phyloP scores from a whole-genome alignment of 2,888 invertebrate species.

The Tipula lateralis region DNA sequence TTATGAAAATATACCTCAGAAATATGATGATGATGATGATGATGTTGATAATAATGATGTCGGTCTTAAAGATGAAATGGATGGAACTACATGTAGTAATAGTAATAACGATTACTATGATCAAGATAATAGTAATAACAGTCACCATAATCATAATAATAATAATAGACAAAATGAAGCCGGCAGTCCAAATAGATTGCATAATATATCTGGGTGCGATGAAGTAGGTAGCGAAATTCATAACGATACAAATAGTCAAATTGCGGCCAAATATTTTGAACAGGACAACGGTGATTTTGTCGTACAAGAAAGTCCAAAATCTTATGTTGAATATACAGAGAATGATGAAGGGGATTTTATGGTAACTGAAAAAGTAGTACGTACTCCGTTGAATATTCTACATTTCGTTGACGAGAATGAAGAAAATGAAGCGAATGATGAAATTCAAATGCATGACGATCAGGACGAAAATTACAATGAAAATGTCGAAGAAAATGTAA shows the following conservation, averaged over 20 bases:
- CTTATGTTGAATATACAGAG: conserved; percentile 48
- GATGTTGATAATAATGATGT: not conserved
- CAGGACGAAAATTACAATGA: conserved; percentile 35
- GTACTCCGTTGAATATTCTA: conserved; percentile 47
- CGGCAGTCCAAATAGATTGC: not conserved
- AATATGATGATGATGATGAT: not conserved
- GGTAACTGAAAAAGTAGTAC: conserved; percentile 49
- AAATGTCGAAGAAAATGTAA: conserved; percentile 39
- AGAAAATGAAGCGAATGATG: conserved; percentile 32
- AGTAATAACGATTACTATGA: not conserved
- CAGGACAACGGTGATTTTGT: conserved; percentile 49
- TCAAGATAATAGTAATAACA: not conserved
- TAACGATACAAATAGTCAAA: conserved; percentile 35
- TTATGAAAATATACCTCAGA: not conserved
- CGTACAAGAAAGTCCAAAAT: conserved; percentile 48
- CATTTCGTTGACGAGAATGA: conserved; percentile 44
- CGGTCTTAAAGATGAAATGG: not conserved
- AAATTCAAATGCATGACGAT: conserved; percentile 32
- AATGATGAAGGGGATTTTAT: conserved; percentile 49
- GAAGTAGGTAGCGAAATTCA: not conserved
- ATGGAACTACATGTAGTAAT: not conserved
- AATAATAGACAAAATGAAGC: not conserved
- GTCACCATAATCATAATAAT: not conserved
- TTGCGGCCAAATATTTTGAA: conserved; percentile 46
- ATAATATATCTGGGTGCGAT: not conserved